Conservation (phyloP, 2,888 invertebrate species). For the Poecilobothrus nobilitatus region DNA sequence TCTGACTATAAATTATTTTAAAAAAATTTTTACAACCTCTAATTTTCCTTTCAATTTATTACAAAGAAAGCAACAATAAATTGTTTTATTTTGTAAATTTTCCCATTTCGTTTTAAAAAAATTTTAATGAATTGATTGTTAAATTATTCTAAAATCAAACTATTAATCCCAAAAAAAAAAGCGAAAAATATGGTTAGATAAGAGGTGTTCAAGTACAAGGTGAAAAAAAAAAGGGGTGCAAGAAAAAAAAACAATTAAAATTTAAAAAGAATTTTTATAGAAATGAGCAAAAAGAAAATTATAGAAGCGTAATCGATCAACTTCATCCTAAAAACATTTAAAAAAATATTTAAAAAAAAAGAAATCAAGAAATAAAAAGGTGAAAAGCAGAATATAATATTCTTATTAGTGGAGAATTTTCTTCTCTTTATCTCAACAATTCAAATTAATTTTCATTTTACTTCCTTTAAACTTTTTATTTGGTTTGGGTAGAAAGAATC, state of each 20-base stretch:
- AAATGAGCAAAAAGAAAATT: background rate
- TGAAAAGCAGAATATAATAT: background rate
- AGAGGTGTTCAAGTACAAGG: background rate
- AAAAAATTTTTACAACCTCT: too few relatives aligned
- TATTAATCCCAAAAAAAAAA: too few relatives aligned
- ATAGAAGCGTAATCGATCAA: slow-evolving; percentile 4
- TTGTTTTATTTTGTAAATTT: too few relatives aligned
- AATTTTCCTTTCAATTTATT: too few relatives aligned
- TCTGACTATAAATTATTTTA: too few relatives aligned
- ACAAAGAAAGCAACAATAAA: too few relatives aligned
- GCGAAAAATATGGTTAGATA: too few relatives aligned
- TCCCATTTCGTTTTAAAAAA: too few relatives aligned
- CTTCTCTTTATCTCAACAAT: background rate
- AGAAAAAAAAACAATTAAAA: background rate
- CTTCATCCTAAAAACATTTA: background rate
- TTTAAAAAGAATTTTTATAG: background rate
- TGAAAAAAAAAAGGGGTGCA: background rate
- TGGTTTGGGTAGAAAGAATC: background rate
- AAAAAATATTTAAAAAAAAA: background rate
- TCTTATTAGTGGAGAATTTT: background rate
- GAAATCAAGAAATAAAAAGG: background rate
- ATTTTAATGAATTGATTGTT: too few relatives aligned
- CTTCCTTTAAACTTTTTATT: background rate
- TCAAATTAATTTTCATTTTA: background rate
- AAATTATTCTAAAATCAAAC: too few relatives aligned